Percentiles rank a stretch among this genome's conserved stretches.
phyloP scores from a whole-genome alignment of 2,888 invertebrate species.

The Ophion costatus region DNA sequence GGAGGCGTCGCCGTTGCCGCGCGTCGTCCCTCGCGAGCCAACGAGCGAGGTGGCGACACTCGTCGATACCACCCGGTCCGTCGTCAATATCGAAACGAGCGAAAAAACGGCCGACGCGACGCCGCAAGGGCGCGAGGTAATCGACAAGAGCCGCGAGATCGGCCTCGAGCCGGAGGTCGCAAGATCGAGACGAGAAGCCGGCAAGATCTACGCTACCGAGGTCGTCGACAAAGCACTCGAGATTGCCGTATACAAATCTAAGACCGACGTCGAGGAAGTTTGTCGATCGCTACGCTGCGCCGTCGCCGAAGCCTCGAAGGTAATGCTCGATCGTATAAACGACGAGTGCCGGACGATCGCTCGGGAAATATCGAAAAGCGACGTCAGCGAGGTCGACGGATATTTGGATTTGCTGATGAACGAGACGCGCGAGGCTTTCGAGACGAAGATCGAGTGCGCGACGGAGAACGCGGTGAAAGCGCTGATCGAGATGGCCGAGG shows the following conservation, averaged over 20 bases:
- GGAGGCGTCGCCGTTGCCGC: constrained; percentile 14
- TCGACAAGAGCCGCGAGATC: constrained; percentile 2
- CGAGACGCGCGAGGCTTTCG: constrained; percentile 78
- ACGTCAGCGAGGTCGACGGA: constrained; percentile 68
- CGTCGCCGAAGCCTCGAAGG: constrained; percentile 80
- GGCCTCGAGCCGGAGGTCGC: constrained; percentile 71
- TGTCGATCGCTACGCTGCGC: constrained; percentile 80
- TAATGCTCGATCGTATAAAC: constrained; percentile 78
- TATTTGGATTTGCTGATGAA: constrained; percentile 75
- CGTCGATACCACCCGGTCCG: not conserved
- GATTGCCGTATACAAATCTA: constrained; percentile 82
- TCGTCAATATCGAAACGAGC: not conserved
- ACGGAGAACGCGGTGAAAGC: constrained; percentile 82
- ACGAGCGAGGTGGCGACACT: not conserved
- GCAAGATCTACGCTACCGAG: constrained; percentile 80
- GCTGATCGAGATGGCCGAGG: constrained; percentile 82
- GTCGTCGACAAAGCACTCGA: constrained; percentile 82
- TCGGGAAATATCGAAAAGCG: constrained; percentile 61
- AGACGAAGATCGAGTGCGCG: constrained; percentile 79
- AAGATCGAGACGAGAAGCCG: constrained; percentile 74
- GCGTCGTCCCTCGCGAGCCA: not conserved
- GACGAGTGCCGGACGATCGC: constrained; percentile 79
- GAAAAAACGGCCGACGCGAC: not conserved
- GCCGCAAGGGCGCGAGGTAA: not conserved
- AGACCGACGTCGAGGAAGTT: constrained; percentile 81